Evolutionary conservation across 2,797 vertebrate species (phyloP).

Genomic region (Margarornis squamiger): DNA sequence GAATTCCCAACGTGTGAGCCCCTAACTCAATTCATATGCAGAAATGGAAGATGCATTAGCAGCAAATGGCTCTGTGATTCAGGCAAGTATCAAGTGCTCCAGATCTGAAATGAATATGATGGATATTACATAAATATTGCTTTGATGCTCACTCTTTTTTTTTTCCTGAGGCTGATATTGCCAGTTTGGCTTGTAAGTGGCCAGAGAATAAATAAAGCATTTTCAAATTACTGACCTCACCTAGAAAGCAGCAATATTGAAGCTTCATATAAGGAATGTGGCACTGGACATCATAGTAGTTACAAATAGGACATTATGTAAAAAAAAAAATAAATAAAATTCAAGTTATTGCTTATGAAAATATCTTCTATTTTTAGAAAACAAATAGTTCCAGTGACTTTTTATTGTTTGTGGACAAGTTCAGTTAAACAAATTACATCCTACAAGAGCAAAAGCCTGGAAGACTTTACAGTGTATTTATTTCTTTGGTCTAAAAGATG

Average conservation of each 20-base stretch:
- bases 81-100: conserved; percentile 78
- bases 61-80: conserved; percentile 95
- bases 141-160: not conserved
- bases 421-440: not conserved
- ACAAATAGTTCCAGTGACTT: not conserved
- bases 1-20: conserved; percentile 93
- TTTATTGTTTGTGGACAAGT: not conserved
- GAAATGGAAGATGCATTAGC: conserved; percentile 91
- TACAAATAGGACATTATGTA: not conserved
- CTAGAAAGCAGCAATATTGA: not conserved
- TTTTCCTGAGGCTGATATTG: not conserved
- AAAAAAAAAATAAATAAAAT: not conserved
- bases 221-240: not conserved
- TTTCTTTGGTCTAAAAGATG: not conserved
- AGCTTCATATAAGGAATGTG: not conserved
- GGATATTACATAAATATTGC: not conserved
- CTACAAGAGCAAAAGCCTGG: not conserved
- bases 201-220: not conserved
- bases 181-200: not conserved
- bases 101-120: not conserved
- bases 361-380: not conserved
- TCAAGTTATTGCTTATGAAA: not conserved
- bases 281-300: not conserved
- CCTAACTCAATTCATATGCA: conserved; percentile 91
- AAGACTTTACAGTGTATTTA: not conserved